These are phyloP conservation scores for Pammene aurita DNA, from an alignment of 2,888 invertebrate genomes.

Conservation along the genomic window DNA sequence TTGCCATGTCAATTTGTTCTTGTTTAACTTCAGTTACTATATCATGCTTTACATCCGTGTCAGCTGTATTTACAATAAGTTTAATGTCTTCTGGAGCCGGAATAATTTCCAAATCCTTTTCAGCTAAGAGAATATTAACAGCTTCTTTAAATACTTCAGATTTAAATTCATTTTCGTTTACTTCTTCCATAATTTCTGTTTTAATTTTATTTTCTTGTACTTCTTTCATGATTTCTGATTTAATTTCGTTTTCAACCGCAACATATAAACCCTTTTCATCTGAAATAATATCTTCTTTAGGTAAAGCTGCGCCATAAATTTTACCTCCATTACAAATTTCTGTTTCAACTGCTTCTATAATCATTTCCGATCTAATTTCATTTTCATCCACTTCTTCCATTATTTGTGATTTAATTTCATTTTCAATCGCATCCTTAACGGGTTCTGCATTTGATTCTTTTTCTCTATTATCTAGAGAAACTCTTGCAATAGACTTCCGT, in stretches of 20 bases:
- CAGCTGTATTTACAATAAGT: not conserved
- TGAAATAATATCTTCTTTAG: not conserved
- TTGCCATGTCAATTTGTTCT: not conserved
- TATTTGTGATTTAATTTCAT: constrained; percentile 1
- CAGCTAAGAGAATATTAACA: not conserved
- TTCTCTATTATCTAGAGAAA: constrained; percentile 52
- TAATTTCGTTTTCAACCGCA: not conserved
- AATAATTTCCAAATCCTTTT: not conserved
- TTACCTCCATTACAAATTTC: not conserved
- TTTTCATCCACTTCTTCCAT: not conserved
- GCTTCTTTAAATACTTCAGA: no score
- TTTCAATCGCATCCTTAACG: not conserved
- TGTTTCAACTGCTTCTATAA: not conserved
- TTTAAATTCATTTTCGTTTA: no score
- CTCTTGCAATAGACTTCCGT: constrained; percentile 53
- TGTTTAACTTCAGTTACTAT: constrained; percentile 4
- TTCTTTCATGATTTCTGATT: not conserved
- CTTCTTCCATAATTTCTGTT: no score
- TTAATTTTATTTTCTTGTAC: no score
- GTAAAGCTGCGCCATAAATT: not conserved
- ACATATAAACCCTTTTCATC: not conserved
- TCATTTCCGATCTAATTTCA: not conserved
- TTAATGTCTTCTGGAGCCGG: not conserved
- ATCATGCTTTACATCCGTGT: not conserved
- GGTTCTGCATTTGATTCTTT: constrained; percentile 42